Conservation (phyloP, 1,140 invertebrate genomes). For the Lepidurus apus region DNA sequence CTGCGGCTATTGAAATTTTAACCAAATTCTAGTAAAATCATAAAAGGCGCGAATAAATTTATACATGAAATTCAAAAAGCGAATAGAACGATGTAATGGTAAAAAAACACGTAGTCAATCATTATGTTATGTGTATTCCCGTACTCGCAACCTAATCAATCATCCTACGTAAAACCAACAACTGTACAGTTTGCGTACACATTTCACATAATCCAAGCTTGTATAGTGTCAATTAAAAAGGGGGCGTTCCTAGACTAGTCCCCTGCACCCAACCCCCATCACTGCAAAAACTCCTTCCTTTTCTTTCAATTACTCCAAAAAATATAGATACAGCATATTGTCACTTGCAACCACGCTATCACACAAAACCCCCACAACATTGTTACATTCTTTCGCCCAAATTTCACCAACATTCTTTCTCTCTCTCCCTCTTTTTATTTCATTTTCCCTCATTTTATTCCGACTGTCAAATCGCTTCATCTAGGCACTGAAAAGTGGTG, state of each 20-base stretch:
- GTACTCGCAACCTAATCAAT: neutral
- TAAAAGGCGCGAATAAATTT: too few species aligned
- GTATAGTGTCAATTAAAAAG: neutral
- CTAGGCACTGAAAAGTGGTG: conserved; percentile 4
- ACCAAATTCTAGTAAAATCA: too few species aligned
- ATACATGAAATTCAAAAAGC: too few species aligned
- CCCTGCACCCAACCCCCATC: neutral
- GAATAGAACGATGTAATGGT: too few species aligned
- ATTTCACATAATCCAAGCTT: neutral
- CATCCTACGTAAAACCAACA: neutral
- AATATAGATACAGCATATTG: conserved; percentile 1
- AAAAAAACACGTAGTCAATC: neutral
- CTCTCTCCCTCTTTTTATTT: neutral
- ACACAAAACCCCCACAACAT: too few species aligned
- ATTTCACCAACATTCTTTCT: neutral
- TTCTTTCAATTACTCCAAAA: neutral
- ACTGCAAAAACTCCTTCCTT: neutral
- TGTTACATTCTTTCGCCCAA: neutral
- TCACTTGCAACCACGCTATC: too few species aligned
- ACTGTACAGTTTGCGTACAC: neutral
- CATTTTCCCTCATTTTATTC: neutral
- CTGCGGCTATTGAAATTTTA: too few species aligned
- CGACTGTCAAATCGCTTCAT: neutral
- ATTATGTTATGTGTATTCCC: neutral
- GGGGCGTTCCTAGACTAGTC: conserved; percentile 4